Base-by-base conservation (phyloP, 2,888 invertebrate species). In the Hypercompe scribonia region DNA sequence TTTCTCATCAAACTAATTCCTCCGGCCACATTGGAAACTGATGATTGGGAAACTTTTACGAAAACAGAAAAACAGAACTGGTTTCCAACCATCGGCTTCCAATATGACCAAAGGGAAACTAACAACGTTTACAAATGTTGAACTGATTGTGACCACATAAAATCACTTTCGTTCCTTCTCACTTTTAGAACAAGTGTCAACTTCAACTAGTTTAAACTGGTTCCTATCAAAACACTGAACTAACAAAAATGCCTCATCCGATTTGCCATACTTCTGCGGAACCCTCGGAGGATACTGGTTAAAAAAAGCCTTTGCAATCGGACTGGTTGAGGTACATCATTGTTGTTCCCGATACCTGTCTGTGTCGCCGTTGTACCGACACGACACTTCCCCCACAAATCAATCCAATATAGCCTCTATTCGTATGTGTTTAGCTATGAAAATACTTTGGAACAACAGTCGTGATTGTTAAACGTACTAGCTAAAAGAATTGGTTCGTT, bases 271-370 rank as follows among this genome's bases (percentile, higher is more conserved):
- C 54, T 70, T 90, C 85, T 65, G 18, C 18, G 74, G 77, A 79
- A 79, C 84, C 79, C 78, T 82, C 86, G 81, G 83, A 89, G 90
- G 90, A 91, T 91, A 91, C 91, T 91, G 91, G 91, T 90, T 90
- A 91, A 92, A 93, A 82, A 93, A 93, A 93, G 87, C 89, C 87
- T 85, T 86, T 78, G 88, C 89, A 86, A 90, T 89, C 90, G 89
- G 90, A 93, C 92, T 92, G 93, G 92, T 89, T 91, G 88, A 90
- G 90, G 91, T 90, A 91, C 93, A 92, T 93, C 93, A 93, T 91
- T 90, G 92, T 90, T 88, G 92, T 90, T 77, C 66, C 72, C 92
- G 91, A 92, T 93, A 91, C 91, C 90, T 90, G 91, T 90, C 90
- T 90, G 88, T 83, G 89, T 83, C 86, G 86, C 85, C 85, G 83